Evolutionary conservation across 2,113 vertebrate species (phyloP), one percentile per base, ranked within the genome.

Genomic region (Anhinga anhinga): DNA sequence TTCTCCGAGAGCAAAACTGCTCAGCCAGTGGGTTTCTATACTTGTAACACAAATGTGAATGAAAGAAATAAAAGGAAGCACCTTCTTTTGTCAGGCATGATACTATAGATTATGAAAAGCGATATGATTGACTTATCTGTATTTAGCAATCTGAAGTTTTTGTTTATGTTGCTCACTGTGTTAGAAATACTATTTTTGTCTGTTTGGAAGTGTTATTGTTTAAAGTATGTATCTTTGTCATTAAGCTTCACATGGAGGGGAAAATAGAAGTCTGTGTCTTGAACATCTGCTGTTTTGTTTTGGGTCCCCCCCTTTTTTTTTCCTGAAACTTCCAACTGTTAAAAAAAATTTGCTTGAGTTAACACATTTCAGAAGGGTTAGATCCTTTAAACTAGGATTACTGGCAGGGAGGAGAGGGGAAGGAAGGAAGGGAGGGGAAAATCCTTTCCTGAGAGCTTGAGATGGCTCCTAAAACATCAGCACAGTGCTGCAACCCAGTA

Each of bases 281-380:
- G 78, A 94, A 94, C 91, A 93, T 97, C 95, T 97, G 90, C 92
- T 95, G 92, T 70, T 98, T 86, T 97, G 86, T 80, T 97, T 94
- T 94, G 78, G 18, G 55, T 90, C 93, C n/a, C n/a, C n/a, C n/a
- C 5, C 8, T 86, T 87, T 70, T 82, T 81, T 50, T 72, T 69
- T 62, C 52, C 88, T 88, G 93, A 96, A 97, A 95, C 95, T 95
- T 80, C n/a, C 56, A 92, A 91, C 93, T 83, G 53, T 88, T 92
- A 77, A 95, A 91, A 91, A 95, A 83, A 96, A 74, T 52, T 79
- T 94, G 82, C 83, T 97, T 96, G 92, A 89, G 81, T 97, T 95
- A 93, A 95, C 70, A 82, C 61, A 84, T 97, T 98, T 96, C 80
- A 86, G 89, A 94, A 91, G 85, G 58, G 76, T 92, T 96, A 77